Evolutionary conservation across 2,113 vertebrate genomes (phyloP).

Genomic region (Chaenocephalus aceratus): DNA sequence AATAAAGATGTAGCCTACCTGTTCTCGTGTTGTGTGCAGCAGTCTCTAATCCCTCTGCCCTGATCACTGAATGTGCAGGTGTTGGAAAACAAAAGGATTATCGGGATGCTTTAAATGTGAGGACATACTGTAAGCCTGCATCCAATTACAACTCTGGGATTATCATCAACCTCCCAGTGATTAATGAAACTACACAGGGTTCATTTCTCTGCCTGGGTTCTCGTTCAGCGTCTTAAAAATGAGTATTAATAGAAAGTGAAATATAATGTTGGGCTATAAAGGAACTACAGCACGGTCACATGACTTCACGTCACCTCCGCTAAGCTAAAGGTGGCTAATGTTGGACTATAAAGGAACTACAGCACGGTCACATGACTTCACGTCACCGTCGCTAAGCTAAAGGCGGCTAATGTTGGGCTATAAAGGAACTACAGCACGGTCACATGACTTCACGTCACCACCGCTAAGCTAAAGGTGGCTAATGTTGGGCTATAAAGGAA

Average conservation of each 20-base stretch:
- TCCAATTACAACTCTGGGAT: slow-evolving; percentile 81
- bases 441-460: too few relatives aligned
- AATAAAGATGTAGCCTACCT: slow-evolving; percentile 37
- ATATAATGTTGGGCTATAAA: too few relatives aligned
- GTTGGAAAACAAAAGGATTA: slow-evolving; percentile 81
- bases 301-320: too few relatives aligned
- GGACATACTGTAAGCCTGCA: slow-evolving; percentile 72
- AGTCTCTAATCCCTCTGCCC: slow-evolving; percentile 57
- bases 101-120: slow-evolving; percentile 81
- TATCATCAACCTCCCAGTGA: slow-evolving; percentile 39
- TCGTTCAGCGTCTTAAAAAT: background rate
- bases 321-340: too few relatives aligned
- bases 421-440: too few relatives aligned
- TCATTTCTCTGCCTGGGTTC: background rate
- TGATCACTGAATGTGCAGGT: slow-evolving; percentile 61
- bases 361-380: too few relatives aligned
- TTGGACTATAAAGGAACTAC: too few relatives aligned
- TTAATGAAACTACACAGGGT: slow-evolving; percentile 12
- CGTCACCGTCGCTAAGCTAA: too few relatives aligned
- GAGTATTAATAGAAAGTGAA: background rate
- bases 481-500: too few relatives aligned
- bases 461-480: too few relatives aligned
- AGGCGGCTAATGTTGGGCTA: too few relatives aligned
- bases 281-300: too few relatives aligned
- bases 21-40: slow-evolving; percentile 35